Percentiles rank a stretch among this genome's conserved stretches.
Conservation (phyloP, 2,797 vertebrate species). For the Clarias fuscus region DNA sequence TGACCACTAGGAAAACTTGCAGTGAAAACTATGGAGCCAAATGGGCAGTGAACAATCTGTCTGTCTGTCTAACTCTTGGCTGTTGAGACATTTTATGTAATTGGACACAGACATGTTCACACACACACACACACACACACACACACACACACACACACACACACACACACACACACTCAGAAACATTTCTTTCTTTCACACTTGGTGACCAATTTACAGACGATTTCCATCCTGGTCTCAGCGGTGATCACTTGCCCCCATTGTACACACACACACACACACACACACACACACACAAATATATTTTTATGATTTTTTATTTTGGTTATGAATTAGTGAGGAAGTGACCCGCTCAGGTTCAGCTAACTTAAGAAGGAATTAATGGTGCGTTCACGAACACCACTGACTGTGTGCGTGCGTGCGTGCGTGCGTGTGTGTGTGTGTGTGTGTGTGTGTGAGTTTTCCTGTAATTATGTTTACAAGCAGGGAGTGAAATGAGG, state of each 20-base stretch:
- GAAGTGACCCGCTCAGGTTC: background rate
- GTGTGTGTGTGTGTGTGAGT: constrained; percentile 8
- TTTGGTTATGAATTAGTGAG: background rate
- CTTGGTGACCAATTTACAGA: background rate
- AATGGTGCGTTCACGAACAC: background rate
- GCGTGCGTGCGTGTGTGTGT: constrained; percentile 27
- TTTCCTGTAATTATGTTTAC: background rate
- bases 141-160: background rate
- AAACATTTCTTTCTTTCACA: background rate
- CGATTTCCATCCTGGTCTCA: background rate
- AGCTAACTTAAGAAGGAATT: constrained; percentile 16
- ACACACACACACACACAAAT: background rate
- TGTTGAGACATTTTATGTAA: background rate
- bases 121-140: background rate
- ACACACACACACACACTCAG: background rate
- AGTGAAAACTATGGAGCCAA: background rate
- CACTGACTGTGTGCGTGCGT: constrained; percentile 48
- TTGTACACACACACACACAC: background rate
- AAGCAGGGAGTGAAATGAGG: constrained; percentile 22
- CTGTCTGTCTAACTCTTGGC: background rate
- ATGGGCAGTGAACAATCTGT: too few relatives aligned
- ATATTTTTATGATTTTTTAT: background rate
- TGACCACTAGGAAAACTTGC: background rate
- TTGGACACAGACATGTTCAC: background rate
- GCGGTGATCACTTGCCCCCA: background rate